A percentile compares a stretch with the other conserved stretches of the same genome.
Evolutionary conservation across 2,797 vertebrate genomes (phyloP).

Genomic region (Octomys mimax): DNA sequence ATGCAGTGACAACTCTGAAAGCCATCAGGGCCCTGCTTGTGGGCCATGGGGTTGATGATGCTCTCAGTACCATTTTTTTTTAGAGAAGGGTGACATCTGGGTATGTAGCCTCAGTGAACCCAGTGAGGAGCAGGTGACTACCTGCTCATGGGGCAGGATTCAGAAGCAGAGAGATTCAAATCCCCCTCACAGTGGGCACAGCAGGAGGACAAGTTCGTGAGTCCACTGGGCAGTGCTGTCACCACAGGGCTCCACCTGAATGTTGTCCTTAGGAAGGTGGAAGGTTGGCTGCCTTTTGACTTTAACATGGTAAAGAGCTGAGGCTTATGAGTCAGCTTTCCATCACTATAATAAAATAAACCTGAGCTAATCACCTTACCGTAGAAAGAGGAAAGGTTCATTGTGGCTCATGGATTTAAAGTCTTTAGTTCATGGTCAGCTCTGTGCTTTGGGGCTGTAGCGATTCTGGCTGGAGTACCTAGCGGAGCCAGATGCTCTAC

Average conservation of each 20-base stretch:
- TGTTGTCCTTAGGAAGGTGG: neutral
- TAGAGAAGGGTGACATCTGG: too few relatives aligned
- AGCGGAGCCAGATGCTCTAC: neutral
- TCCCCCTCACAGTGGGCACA: accelerated
- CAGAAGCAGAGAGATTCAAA: neutral
- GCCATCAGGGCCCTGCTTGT: accelerated
- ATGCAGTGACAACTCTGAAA: neutral
- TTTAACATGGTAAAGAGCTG: neutral
- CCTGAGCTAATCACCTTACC: neutral
- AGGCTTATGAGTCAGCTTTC: neutral
- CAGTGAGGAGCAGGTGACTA: accelerated
- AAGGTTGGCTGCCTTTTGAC: neutral
- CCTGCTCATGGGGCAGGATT: neutral
- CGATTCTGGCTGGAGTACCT: neutral
- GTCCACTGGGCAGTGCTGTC: accelerated
- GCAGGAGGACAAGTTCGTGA: neutral
- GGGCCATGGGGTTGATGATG: neutral
- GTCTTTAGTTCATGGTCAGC: neutral
- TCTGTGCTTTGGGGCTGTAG: neutral
- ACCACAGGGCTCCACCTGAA: accelerated
- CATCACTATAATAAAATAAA: neutral
- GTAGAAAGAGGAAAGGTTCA: neutral
- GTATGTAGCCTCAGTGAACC: neutral
- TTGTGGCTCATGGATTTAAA: neutral
- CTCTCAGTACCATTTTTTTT: neutral